Conservation (phyloP, 2,888 invertebrate species). For the Siphonodentalium dalli region DNA sequence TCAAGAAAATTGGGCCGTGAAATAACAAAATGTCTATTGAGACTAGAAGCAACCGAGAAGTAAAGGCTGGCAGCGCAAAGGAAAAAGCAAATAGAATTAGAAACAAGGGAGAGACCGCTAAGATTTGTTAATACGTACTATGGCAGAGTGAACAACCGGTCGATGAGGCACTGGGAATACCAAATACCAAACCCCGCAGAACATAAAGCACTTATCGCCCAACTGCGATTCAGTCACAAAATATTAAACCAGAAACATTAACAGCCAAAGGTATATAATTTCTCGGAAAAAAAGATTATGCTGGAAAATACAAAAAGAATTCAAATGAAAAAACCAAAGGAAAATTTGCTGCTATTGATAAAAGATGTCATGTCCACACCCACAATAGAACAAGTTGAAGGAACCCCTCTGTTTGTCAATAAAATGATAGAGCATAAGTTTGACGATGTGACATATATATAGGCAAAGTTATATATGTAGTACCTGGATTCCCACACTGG, state of each 20-base stretch:
- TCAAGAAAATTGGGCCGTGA: conserved; percentile 19
- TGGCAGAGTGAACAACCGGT: conserved; percentile 29
- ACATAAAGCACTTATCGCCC: conserved; percentile 16
- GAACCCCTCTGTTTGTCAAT: conserved; percentile 18
- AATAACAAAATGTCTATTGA: conserved; percentile 13
- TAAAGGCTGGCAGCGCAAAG: conserved; percentile 6
- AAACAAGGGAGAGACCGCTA: conserved; percentile 24
- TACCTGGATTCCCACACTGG: conserved; percentile 17
- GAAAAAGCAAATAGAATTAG: conserved; percentile 6
- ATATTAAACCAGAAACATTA: conserved; percentile 20
- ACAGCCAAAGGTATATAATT: conserved; percentile 14
- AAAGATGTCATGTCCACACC: not conserved
- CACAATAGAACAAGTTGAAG: conserved; percentile 1
- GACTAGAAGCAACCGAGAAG: conserved; percentile 20
- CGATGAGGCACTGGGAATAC: conserved; percentile 18
- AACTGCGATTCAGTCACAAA: conserved; percentile 20
- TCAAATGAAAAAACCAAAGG: conserved; percentile 8
- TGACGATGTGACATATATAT: not conserved
- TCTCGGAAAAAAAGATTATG: conserved; percentile 5
- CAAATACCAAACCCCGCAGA: conserved; percentile 9
- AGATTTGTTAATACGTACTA: conserved; percentile 29
- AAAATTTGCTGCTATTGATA: conserved; percentile 7
- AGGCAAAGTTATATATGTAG: conserved; percentile 8
- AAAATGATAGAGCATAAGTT: conserved; percentile 10
- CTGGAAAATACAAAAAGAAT: conserved; percentile 15